phyloP scores from a whole-genome alignment of 64 coral and sea anemone species.

The Stichodactyla mertensii region DNA sequence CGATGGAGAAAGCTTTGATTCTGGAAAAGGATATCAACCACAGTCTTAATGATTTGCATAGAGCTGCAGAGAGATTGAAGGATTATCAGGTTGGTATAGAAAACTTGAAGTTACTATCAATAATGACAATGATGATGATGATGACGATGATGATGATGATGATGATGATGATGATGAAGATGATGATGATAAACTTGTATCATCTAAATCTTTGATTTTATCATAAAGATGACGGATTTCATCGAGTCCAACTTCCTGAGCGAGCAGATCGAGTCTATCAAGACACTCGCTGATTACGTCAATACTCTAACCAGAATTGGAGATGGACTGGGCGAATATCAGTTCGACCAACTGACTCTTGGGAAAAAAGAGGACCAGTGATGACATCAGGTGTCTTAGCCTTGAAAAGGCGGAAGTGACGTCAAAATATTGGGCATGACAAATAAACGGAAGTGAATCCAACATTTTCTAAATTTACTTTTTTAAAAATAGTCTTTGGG shows the following conservation, averaged over 20 bases:
- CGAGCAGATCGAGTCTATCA: slow-evolving; percentile 87
- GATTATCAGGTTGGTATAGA: slow-evolving; percentile 66
- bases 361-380: not conserved
- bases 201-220: slow-evolving; percentile 1
- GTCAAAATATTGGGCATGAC: too few relatives aligned
- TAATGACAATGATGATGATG: not conserved
- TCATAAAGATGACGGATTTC: slow-evolving; percentile 70
- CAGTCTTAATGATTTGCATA: slow-evolving; percentile 40
- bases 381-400: not conserved
- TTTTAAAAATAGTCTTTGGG: too few relatives aligned
- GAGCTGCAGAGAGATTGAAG: not conserved
- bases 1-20: slow-evolving; percentile 49
- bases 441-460: too few relatives aligned
- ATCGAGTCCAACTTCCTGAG: slow-evolving; percentile 65
- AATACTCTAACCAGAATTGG: slow-evolving; percentile 35
- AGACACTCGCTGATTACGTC: slow-evolving; percentile 59
- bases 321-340: slow-evolving; percentile 58
- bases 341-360: slow-evolving; percentile 74
- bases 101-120: not conserved
- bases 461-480: too few relatives aligned
- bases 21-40: slow-evolving; percentile 63
- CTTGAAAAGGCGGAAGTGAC: too few relatives aligned
- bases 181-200: not conserved
- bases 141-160: too few relatives aligned
- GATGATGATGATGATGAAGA: too few relatives aligned